Evolutionary conservation across 2,888 invertebrate genomes (phyloP).

Genomic region (Drosophila pseudotakahashii): DNA sequence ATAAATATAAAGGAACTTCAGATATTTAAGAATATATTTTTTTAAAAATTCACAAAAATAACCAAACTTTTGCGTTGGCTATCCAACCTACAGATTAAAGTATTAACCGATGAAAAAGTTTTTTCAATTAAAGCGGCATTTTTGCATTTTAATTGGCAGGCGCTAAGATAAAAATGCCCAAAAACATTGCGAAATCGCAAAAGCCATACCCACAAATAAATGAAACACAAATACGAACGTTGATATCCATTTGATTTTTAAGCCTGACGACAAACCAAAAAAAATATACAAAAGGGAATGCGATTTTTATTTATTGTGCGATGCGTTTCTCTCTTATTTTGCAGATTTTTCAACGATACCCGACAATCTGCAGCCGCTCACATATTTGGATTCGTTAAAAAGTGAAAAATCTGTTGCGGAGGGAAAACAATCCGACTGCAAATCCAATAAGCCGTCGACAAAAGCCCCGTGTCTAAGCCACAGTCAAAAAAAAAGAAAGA

Average conservation of each 20-base stretch:
- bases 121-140: constrained; percentile 54
- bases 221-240: constrained; percentile 59
- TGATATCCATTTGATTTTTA: constrained; percentile 68
- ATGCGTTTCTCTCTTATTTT: constrained; percentile 54
- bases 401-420: constrained; percentile 55
- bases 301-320: constrained; percentile 66
- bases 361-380: constrained; percentile 57
- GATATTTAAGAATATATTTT: not conserved
- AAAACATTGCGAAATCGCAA: constrained; percentile 28
- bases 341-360: constrained; percentile 62
- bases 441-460: constrained; percentile 74
- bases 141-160: constrained; percentile 73
- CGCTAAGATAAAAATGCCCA: constrained; percentile 64
- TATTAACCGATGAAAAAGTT: constrained; percentile 18
- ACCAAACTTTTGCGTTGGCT: not conserved
- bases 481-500: constrained; percentile 1
- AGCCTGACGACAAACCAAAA: constrained; percentile 53
- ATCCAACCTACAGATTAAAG: constrained; percentile 4
- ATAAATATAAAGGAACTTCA: not conserved
- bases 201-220: constrained; percentile 17
- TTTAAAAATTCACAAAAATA: too few species aligned
- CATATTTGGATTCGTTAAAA: constrained; percentile 68
- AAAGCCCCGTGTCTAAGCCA: constrained; percentile 59
- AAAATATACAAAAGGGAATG: constrained; percentile 53
- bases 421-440: constrained; percentile 45